Evolutionary conservation across 2,113 vertebrate genomes (phyloP).

Genomic region (Girardinichthys multiradiatus): DNA sequence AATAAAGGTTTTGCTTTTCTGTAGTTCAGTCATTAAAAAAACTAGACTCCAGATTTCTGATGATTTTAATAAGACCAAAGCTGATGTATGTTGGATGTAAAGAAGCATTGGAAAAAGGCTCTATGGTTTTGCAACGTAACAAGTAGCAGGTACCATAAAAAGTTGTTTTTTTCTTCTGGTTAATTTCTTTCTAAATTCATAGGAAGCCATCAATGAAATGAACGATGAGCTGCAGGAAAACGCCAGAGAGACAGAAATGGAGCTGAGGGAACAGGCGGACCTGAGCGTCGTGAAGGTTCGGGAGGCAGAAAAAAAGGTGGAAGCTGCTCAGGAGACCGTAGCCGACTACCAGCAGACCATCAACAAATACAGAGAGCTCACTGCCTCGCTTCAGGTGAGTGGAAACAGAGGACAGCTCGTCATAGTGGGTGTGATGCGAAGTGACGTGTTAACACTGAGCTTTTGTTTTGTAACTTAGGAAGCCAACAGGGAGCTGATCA

Average conservation of each 20-base stretch:
- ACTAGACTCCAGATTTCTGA: too few relatives aligned
- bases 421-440: too few relatives aligned
- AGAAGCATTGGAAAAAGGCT: background rate
- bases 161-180: background rate
- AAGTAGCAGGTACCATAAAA: too few relatives aligned
- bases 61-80: background rate
- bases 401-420: background rate
- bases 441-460: background rate
- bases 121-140: background rate
- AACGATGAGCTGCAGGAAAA: slow-evolving; percentile 98
- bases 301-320: slow-evolving; percentile 90
- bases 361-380: slow-evolving; percentile 94
- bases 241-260: slow-evolving; percentile 93
- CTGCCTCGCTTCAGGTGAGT: slow-evolving; percentile 88
- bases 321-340: slow-evolving; percentile 94
- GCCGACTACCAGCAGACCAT: slow-evolving; percentile 98
- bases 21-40: too few relatives aligned
- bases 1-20: too few relatives aligned
- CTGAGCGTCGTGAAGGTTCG: slow-evolving; percentile 85
- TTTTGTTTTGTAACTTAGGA: slow-evolving; percentile 78
- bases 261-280: slow-evolving; percentile 95
- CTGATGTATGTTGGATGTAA: background rate
- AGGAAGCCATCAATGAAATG: slow-evolving; percentile 99
- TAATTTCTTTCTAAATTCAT: background rate
- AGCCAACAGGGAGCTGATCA: slow-evolving; percentile 91